phyloP scores from a whole-genome alignment of 92 coral and sea anemone species.

The Virgularia gustaviana region DNA sequence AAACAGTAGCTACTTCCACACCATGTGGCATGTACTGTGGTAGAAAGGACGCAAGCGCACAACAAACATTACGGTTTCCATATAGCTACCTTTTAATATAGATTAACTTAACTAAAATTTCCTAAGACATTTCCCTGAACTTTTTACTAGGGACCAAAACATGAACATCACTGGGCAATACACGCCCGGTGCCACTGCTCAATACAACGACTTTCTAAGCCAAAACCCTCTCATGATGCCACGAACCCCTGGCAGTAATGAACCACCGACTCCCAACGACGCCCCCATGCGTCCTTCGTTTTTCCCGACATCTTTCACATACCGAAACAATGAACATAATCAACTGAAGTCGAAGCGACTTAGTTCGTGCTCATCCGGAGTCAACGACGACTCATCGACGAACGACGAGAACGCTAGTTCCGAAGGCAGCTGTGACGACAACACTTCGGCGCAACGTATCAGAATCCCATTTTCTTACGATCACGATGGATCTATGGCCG shows the following conservation, averaged over 20 bases:
- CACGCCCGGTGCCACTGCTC: conserved; percentile 19
- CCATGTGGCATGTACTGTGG: background rate
- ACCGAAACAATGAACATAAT: background rate
- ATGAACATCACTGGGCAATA: conserved; percentile 6
- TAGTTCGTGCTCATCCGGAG: conserved; percentile 26
- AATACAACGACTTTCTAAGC: conserved; percentile 11
- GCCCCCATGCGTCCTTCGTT: conserved; percentile 10
- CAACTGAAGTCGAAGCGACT: conserved; percentile 13
- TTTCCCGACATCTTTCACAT: conserved; percentile 26
- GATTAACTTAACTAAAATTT: no score
- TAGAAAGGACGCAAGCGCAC: no score
- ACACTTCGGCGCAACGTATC: conserved; percentile 15
- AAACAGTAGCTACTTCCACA: no score
- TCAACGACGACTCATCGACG: conserved; percentile 33
- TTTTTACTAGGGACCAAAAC: conserved; percentile 1
- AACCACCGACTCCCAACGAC: conserved; percentile 10
- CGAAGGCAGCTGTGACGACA: conserved; percentile 21
- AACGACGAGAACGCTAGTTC: conserved; percentile 32
- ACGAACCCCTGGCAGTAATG: background rate
- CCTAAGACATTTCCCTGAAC: conserved; percentile 10
- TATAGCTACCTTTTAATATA: no score
- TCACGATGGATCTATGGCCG: background rate
- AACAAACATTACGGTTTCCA: no score
- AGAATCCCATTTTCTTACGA: conserved; percentile 22
- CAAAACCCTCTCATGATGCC: conserved; percentile 10